Conservation (phyloP, 2,888 invertebrate species). For the Epistrophe grossulariae region DNA sequence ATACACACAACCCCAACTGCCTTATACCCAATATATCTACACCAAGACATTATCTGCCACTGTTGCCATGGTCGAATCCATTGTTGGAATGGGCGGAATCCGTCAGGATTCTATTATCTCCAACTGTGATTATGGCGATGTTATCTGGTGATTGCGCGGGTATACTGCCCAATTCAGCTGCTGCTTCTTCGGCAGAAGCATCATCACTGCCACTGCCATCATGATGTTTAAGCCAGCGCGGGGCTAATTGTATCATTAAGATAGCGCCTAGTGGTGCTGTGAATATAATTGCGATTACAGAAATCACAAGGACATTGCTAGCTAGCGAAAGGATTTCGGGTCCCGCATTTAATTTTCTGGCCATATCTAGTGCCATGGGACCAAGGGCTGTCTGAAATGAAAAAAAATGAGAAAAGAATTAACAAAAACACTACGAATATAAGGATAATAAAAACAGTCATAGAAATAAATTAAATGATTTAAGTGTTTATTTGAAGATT, state of each 20-base stretch:
- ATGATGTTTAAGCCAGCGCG: slow-evolving; percentile 79
- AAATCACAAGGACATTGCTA: slow-evolving; percentile 84
- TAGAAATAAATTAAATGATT: slow-evolving; percentile 71
- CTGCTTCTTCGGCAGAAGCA: slow-evolving; percentile 36
- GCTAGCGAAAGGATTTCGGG: slow-evolving; percentile 81
- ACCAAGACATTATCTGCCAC: slow-evolving; percentile 55
- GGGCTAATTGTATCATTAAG: slow-evolving; percentile 83
- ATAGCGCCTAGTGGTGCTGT: slow-evolving; percentile 85
- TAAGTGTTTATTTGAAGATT: slow-evolving; percentile 65
- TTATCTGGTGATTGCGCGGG: slow-evolving; percentile 60
- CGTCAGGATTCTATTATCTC: slow-evolving; percentile 72
- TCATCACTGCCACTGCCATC: slow-evolving; percentile 21
- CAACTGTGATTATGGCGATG: slow-evolving; percentile 70
- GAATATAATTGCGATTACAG: slow-evolving; percentile 85
- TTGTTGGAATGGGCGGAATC: slow-evolving; percentile 65
- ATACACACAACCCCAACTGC: background rate
- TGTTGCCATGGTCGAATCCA: slow-evolving; percentile 65
- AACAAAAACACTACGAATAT: slow-evolving; percentile 29
- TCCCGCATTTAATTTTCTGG: slow-evolving; percentile 82
- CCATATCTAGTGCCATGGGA: slow-evolving; percentile 86
- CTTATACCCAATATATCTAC: background rate
- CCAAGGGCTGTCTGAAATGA: slow-evolving; percentile 87
- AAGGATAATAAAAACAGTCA: slow-evolving; percentile 57
- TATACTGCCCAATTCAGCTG: slow-evolving; percentile 32
- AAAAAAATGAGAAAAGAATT: slow-evolving; percentile 41